Conservation (phyloP, 2,113 vertebrate genomes). For the Indicator maculatus region DNA sequence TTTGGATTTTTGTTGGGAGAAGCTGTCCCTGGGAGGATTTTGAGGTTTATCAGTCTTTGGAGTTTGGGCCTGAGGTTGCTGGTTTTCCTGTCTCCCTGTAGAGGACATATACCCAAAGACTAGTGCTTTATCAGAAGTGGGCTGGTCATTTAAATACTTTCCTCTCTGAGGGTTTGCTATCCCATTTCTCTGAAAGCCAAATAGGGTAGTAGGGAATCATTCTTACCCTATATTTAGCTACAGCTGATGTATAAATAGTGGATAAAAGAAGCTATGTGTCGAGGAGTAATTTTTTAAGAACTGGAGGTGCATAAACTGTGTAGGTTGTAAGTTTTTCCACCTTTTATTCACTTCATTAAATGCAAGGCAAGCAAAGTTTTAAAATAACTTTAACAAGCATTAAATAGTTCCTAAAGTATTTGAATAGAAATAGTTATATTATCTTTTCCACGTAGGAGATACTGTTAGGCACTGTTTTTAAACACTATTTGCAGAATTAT, state of each 20-base stretch:
- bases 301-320: not conserved
- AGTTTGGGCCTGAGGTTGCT: not conserved
- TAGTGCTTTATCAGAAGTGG: not conserved
- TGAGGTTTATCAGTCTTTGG: not conserved
- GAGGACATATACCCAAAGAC: slow-evolving; percentile 12
- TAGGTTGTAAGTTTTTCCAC: slow-evolving; percentile 54
- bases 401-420: slow-evolving; percentile 63
- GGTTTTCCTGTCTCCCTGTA: slow-evolving; percentile 31
- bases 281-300: slow-evolving; percentile 62
- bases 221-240: slow-evolving; percentile 26
- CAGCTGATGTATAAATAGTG: slow-evolving; percentile 23
- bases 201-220: not conserved
- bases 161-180: slow-evolving; percentile 16
- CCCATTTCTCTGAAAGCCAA: slow-evolving; percentile 23
- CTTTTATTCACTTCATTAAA: slow-evolving; percentile 61
- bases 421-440: slow-evolving; percentile 60
- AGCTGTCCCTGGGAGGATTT: not conserved
- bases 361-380: slow-evolving; percentile 54
- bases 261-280: slow-evolving; percentile 48
- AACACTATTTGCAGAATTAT: not conserved
- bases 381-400: slow-evolving; percentile 68
- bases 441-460: slow-evolving; percentile 49
- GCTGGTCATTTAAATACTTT: not conserved
- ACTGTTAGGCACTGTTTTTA: not conserved
- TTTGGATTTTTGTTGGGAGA: not conserved